Evolutionary conservation across 2,797 vertebrate species (phyloP), one percentile per base, ranked within the genome.

Genomic region (Falco concolor): DNA sequence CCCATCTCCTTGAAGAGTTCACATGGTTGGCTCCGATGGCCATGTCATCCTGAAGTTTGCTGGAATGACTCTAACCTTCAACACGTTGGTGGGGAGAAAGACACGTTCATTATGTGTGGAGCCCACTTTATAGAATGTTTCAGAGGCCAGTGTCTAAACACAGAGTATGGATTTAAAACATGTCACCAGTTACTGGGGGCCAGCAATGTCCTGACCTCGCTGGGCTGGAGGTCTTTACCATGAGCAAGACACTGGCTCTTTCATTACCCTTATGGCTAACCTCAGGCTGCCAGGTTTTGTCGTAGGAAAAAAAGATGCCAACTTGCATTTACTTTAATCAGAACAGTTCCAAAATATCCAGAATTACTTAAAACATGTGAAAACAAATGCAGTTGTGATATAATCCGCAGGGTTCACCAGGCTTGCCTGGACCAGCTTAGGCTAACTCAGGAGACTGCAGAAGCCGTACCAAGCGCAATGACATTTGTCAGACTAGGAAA

Each of bases 11-110:
- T 28, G 32, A 75, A 50, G 34, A 40, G 19, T 23, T 77, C 40
- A 12, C 1, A 0, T 47, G 15, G 28, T 68, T 65, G 38, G 21
- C 16, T 84, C 36, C 2, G 1, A 2, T 38, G n/a, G 5, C 9
- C 9, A 42, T 2, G 20, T 32, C 54, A 78, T 32, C 61, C 50
- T 42, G 28, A 23, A 70, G 3, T 32, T 61, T 72, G 32, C 32
- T 88, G 61, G 38, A 86, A n/a, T 68, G 9, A n/a, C 24, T 70
- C 38, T 42, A 28, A n/a, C 47, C 17, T 28, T 52, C 36, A 84
- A 1, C 30, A 20, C 19, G 87, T 63, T 34, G 13, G 12, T 72
- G 18, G 13, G 49, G 32, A 49, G 34, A 49, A 83, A 45, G 47
- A 49, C 28, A 11, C 8, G 27, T 36, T 45, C 8, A 9, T 18